Evolutionary conservation across 1,140 invertebrate species (phyloP).

Genomic region (Scaptomyza montana): DNA sequence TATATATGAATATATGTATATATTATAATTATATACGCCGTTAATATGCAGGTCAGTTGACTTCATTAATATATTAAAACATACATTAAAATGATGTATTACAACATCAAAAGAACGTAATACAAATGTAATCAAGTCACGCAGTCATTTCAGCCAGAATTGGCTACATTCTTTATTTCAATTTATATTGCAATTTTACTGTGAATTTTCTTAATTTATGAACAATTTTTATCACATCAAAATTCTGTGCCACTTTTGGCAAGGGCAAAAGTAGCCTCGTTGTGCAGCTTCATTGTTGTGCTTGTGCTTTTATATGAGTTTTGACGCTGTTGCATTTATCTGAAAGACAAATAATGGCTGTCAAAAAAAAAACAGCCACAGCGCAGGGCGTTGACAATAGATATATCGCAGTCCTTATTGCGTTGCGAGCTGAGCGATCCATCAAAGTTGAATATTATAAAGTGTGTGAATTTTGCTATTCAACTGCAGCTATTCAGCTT

Average conservation of each 20-base stretch:
- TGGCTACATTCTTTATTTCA: background rate
- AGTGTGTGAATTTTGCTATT: background rate
- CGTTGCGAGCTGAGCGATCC: slow-evolving; percentile 13
- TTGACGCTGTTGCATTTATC: slow-evolving; percentile 33
- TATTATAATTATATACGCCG: too few relatives aligned
- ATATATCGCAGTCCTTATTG: background rate
- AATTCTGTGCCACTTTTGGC: background rate
- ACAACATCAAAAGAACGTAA: too few relatives aligned
- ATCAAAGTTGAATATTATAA: slow-evolving; percentile 40
- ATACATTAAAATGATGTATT: too few relatives aligned
- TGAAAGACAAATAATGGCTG: slow-evolving; percentile 44
- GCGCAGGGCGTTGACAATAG: slow-evolving; percentile 23
- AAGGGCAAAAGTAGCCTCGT: background rate
- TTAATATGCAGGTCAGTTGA: too few relatives aligned
- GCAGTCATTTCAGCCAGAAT: background rate
- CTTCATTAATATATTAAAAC: too few relatives aligned
- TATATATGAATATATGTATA: too few relatives aligned
- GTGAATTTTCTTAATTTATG: slow-evolving; percentile 9
- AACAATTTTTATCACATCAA: background rate
- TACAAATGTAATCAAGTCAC: too few relatives aligned
- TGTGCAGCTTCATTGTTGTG: slow-evolving; percentile 4
- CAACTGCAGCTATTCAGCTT: background rate
- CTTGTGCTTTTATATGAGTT: background rate
- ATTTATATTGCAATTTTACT: background rate
- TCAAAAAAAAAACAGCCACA: slow-evolving; percentile 20